Percentiles rank a stretch among this genome's conserved stretches.
Conservation (phyloP, 2,888 invertebrate genomes). For the Galeopsomyia nigrocyanea region DNA sequence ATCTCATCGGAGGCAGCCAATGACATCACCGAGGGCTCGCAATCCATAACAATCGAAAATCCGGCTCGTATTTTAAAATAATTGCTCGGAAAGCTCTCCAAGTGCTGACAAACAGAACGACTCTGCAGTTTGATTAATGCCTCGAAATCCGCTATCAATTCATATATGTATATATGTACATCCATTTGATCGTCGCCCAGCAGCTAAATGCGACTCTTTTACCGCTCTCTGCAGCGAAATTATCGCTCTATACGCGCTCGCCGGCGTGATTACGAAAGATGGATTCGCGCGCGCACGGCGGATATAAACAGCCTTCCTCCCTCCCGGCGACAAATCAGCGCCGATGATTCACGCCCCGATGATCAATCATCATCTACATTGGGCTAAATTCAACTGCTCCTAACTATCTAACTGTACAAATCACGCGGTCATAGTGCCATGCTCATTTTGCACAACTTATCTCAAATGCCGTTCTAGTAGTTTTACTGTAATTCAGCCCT, state of each 20-base stretch:
- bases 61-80: too few species aligned
- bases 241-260: neutral
- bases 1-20: too few species aligned
- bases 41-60: too few species aligned
- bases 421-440: too few species aligned
- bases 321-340: conserved; percentile 32
- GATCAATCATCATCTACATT: conserved; percentile 45
- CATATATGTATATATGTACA: conserved; percentile 9
- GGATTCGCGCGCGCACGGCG: conserved; percentile 9
- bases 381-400: conserved; percentile 8
- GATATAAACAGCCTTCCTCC: conserved; percentile 26
- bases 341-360: conserved; percentile 32
- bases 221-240: neutral
- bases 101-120: neutral
- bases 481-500: too few species aligned
- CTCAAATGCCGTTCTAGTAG: too few species aligned
- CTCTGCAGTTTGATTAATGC: conserved; percentile 27
- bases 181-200: conserved; percentile 7
- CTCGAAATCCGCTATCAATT: conserved; percentile 10
- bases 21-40: too few species aligned
- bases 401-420: too few species aligned
- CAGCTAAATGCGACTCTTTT: conserved; percentile 23
- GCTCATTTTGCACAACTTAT: too few species aligned
- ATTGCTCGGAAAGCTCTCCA: too few species aligned
- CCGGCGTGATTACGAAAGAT: conserved; percentile 5